phyloP scores from a whole-genome alignment of 2,888 invertebrate genomes.

The Cheilosia impressa region DNA sequence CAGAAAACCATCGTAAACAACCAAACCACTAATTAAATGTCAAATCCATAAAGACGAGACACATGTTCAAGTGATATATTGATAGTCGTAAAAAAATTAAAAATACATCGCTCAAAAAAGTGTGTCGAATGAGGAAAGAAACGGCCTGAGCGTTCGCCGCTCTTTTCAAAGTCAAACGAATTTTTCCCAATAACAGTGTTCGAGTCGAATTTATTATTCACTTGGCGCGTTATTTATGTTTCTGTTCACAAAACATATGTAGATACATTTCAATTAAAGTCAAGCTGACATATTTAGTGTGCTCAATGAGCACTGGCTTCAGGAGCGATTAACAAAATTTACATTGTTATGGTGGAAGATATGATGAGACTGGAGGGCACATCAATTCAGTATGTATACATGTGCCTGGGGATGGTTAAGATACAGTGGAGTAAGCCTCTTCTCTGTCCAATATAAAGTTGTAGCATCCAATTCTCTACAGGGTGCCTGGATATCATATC shows the following conservation, averaged over 20 bases:
- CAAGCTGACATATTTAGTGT: constrained; percentile 28
- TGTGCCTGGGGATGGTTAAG: neutral
- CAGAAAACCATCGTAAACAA: constrained; percentile 57
- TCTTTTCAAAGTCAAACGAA: constrained; percentile 18
- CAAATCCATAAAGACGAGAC: constrained; percentile 57
- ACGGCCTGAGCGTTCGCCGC: neutral
- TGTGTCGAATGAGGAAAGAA: constrained; percentile 17
- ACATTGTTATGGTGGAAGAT: neutral
- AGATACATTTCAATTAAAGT: constrained; percentile 37
- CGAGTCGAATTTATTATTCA: constrained; percentile 37
- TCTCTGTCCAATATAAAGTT: neutral
- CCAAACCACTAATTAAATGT: constrained; percentile 51
- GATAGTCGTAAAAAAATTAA: constrained; percentile 49
- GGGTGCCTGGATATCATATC: neutral
- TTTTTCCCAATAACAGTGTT: constrained; percentile 17
- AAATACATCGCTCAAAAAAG: constrained; percentile 42
- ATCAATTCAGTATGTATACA: neutral
- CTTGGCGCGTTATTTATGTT: constrained; percentile 29
- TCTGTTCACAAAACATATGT: constrained; percentile 7
- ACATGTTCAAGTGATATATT: constrained; percentile 63
- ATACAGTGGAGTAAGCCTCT: neutral
- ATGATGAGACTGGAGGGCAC: neutral
- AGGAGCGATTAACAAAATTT: constrained; percentile 4
- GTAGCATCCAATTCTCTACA: neutral
- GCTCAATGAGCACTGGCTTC: neutral